Evolutionary conservation across 2,797 vertebrate genomes (phyloP), one percentile per base, ranked within the genome.

Genomic region (Yasuhikotakia modesta): DNA sequence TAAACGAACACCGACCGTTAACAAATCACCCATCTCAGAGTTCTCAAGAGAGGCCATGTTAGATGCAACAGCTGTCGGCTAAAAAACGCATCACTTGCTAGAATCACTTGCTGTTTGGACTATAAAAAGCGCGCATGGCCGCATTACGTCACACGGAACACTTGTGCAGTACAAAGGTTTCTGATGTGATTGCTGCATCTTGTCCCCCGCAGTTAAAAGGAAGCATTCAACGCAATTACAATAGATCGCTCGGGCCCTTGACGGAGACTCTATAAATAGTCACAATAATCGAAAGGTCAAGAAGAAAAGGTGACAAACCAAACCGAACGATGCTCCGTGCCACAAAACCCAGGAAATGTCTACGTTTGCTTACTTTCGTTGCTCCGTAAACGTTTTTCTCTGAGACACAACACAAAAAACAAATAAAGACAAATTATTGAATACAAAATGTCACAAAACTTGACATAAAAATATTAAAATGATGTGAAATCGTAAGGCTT

Each of bases 61-160:
- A 48, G 52, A 39, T 48, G 35, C 73, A 67, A 76, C 73, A 67
- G 73, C 73, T 76, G 73, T 17, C 12, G 24, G 35, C 64, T 76
- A 76, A 48, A 75, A 76, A 68, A 39, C 16, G 64, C 73, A 58
- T 46, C 7, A n/a, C n/a, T n/a, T n/a, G n/a, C n/a, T n/a, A 67
- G 24, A 75, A 57, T 66, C 13, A 27, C 50, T 14, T 30, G 50
- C 50, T 11, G 45, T 75, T 75, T 66, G 17, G 17, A 32, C 52
- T 68, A 68, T 58, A 53, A 67, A 58, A 67, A 76, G 64, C 64
- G 19, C 2, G 17, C 10, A 73, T 14, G 39, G 48, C 63, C 55
- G 16, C 0, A 52, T 76, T 45, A 53, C 61, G 35, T 76, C 64
- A 68, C 3, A 0, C 22, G 2, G 60, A 50, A 76, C 73, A 68